Conservation (phyloP, 2,113 vertebrate species). For the Paradisaea rubra region DNA sequence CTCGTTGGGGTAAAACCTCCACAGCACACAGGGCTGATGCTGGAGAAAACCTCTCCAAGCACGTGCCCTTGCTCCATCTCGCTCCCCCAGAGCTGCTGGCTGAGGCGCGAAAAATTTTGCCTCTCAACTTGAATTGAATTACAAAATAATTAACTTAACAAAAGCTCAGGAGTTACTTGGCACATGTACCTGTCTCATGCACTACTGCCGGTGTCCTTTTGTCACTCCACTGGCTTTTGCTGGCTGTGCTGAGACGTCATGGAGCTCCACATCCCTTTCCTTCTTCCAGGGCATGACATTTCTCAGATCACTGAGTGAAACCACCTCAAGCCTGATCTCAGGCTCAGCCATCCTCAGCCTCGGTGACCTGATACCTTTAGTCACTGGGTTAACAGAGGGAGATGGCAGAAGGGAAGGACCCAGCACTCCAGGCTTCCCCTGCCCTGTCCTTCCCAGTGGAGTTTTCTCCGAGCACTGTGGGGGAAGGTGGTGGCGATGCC, state of each 20-base stretch:
- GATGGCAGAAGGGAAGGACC: neutral
- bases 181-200: neutral
- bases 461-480: neutral
- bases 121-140: neutral
- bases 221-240: neutral
- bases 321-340: rapidly evolving
- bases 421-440: neutral
- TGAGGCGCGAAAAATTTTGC: neutral
- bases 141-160: neutral
- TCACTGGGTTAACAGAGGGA: rapidly evolving
- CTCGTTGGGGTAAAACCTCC: neutral
- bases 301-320: rapidly evolving
- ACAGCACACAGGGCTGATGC: neutral
- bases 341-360: neutral
- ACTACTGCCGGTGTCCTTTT: neutral
- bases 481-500: neutral
- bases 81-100: neutral
- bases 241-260: neutral
- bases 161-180: neutral
- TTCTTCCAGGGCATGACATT: neutral
- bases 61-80: neutral
- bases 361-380: rapidly evolving
- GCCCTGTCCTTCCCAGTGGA: rapidly evolving
- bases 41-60: neutral
- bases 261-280: neutral